Evolutionary conservation across 2,113 vertebrate genomes (phyloP), one percentile per base, ranked within the genome.

Genomic region (Nibea coibor): DNA sequence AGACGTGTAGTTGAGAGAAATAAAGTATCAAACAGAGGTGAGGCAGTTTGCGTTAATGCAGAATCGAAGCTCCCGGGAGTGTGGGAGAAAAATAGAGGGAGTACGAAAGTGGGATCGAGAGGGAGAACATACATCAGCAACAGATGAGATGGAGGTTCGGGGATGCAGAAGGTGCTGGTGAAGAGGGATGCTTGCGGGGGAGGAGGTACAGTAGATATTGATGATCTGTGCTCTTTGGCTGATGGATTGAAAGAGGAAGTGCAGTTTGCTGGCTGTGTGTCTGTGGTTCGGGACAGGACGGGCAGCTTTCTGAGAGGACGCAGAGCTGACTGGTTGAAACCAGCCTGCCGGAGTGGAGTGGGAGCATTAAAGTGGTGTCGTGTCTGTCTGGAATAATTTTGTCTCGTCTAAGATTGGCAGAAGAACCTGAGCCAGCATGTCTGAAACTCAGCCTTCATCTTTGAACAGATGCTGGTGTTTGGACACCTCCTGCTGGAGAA

Each of bases 211-310:
- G 75, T 35, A 50, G 86, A 82, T 92, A 92, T 89, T 93, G 92
- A 94, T 92, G 90, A 91, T 80, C 81, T 87, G 80, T 72, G 63
- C 77, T 85, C 43, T 86, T 76, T 61, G 71, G 78, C 79, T 93
- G 92, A 93, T 93, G 84, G 93, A 92, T 93, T 86, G 83, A 83
- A 86, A 85, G 77, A 92, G 87, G 87, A 81, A 80, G 82, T 80
- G 87, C 54, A 71, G 75, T 63, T 47, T 84, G 74, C 71, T 68
- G 76, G 78, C 72, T 59, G 51, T 4, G 76, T 79, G 72, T 84
- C 75, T 85, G 68, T 26, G 24, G 72, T 78, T 31, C 26, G 31
- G 75, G 64, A 78, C 62, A 8, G 47, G 64, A 87, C 47, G 76
- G 74, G 63, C 53, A 59, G 75, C 58, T 76, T 72, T 47, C 47